Evolutionary conservation across 2,113 vertebrate species (phyloP).

Genomic region (Corythaeola cristata): DNA sequence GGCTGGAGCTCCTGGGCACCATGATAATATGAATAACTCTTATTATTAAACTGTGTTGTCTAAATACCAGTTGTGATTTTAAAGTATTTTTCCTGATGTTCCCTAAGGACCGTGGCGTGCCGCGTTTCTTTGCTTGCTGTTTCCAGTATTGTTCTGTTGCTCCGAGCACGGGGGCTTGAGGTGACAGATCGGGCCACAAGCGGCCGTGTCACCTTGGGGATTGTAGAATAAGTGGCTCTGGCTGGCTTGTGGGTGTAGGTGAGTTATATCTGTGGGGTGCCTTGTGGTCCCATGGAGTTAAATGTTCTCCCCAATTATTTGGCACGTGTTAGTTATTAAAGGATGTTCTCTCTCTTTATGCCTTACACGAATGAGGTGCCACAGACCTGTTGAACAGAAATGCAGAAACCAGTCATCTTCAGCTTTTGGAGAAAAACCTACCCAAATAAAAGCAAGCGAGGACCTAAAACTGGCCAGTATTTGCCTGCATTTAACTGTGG

Average conservation of each 20-base stretch:
- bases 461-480: neutral
- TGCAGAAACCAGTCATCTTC: neutral
- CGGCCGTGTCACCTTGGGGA: neutral
- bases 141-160: neutral
- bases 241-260: neutral
- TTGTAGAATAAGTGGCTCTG: neutral
- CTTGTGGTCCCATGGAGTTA: neutral
- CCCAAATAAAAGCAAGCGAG: neutral
- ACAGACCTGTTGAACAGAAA: neutral
- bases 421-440: neutral
- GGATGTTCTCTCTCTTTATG: neutral
- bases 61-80: neutral
- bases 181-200: neutral
- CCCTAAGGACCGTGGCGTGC: neutral
- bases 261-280: neutral
- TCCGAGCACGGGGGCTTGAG: rapidly evolving
- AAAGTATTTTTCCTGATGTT: neutral
- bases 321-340: neutral
- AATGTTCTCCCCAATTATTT: neutral
- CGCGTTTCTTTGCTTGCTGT: neutral
- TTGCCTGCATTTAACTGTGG: neutral
- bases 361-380: neutral
- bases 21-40: neutral
- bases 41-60: neutral
- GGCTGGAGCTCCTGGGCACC: neutral